Conservation (phyloP, 2,113 vertebrate genomes). For the Tiliqua scincoides region DNA sequence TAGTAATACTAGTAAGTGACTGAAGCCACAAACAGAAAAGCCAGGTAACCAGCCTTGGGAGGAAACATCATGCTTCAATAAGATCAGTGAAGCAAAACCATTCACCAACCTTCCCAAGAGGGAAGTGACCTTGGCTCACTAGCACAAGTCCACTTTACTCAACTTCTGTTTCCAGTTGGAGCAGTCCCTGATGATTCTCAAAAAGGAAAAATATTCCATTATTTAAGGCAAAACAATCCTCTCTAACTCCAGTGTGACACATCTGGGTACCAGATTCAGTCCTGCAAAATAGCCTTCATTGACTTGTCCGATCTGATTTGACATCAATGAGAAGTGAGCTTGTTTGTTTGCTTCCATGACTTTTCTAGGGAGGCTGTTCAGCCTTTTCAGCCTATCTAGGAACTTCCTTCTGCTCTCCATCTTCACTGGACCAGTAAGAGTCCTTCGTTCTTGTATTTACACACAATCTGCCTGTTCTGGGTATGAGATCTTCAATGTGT, state of each 20-base stretch:
- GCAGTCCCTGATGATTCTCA: not conserved
- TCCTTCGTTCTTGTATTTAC: not conserved
- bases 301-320: not conserved
- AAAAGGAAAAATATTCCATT: not conserved
- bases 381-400: not conserved
- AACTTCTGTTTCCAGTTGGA: not conserved
- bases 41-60: not conserved
- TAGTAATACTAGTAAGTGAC: not conserved
- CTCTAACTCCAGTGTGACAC: not conserved
- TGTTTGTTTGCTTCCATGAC: not conserved
- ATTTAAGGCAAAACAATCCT: not conserved
- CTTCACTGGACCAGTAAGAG: not conserved
- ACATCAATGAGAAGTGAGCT: not conserved
- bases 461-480: not conserved
- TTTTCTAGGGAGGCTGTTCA: not conserved
- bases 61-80: not conserved
- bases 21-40: not conserved
- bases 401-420: not conserved
- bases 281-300: not conserved
- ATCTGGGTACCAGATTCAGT: conserved; percentile 14
- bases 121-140: not conserved
- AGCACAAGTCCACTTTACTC: not conserved
- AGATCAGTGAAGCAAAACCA: not conserved
- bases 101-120: not conserved
- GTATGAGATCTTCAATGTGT: not conserved